Conservation (phyloP, 2,113 vertebrate species). For the Pachycephala philippinensis region DNA sequence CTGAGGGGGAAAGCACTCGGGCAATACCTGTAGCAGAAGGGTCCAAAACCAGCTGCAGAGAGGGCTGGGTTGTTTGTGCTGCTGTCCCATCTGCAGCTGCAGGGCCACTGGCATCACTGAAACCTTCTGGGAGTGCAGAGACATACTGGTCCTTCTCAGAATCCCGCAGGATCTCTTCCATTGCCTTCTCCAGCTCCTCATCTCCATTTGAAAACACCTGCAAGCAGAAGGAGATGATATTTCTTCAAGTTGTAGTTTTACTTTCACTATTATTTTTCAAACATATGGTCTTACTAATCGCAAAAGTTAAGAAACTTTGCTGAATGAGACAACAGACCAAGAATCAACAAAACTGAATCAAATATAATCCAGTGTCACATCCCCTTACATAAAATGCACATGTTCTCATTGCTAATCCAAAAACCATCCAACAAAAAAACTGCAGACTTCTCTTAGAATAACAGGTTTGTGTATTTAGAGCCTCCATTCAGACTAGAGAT, state of each 20-base stretch:
- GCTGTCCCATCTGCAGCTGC: constrained; percentile 23
- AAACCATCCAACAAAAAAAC: background rate
- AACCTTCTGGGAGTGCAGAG: background rate
- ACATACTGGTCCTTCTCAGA: constrained; percentile 70
- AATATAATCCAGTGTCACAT: background rate
- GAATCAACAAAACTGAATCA: background rate
- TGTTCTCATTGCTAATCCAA: background rate
- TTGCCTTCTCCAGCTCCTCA: constrained; percentile 90
- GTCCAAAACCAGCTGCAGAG: constrained; percentile 73
- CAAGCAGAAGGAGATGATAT: background rate
- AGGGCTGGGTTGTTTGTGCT: constrained; percentile 23
- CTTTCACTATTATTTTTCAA: background rate
- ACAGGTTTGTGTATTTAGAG: background rate
- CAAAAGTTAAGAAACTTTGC: background rate
- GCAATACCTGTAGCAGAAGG: constrained; percentile 70
- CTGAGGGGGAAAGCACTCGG: background rate
- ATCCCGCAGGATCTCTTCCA: constrained; percentile 90
- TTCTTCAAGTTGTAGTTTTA: background rate
- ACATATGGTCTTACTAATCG: background rate
- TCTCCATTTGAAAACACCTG: constrained; percentile 89
- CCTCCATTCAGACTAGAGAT: background rate
- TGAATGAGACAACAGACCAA: background rate
- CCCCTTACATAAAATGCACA: background rate
- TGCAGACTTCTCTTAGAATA: background rate
- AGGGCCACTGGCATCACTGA: background rate